Percentiles rank a stretch among this genome's conserved stretches.
These are phyloP conservation scores for Greenwoodochromis staneri DNA, from an alignment of 2,113 vertebrate genomes.

Conservation along the genomic window DNA sequence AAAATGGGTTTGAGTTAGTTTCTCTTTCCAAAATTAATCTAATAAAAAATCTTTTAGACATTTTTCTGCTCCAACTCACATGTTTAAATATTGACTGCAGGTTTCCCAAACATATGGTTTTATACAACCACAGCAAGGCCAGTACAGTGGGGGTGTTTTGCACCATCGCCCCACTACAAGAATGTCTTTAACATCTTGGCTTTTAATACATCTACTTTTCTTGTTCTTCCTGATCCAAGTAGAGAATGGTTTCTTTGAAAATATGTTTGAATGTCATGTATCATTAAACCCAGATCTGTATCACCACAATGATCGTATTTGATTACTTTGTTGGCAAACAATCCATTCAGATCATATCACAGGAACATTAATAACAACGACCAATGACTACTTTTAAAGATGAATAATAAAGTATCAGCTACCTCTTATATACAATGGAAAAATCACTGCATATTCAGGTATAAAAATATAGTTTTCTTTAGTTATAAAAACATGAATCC, in stretches of 20 bases:
- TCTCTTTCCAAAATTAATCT: fast-evolving
- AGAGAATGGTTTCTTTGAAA: neutral
- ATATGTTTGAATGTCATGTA: neutral
- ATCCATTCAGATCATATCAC: neutral
- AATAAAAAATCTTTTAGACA: neutral
- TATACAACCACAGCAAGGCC: neutral
- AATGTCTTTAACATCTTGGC: neutral
- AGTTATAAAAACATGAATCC: neutral
- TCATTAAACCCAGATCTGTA: neutral
- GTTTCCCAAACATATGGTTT: neutral
- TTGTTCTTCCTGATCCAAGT: neutral
- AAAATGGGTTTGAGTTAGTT: neutral
- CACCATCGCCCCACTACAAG: neutral
- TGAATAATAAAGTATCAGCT: neutral
- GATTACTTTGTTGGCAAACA: neutral
- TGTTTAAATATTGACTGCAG: neutral
- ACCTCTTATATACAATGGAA: neutral
- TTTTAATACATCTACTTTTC: neutral
- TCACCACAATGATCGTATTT: neutral
- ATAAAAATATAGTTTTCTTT: neutral
- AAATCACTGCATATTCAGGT: neutral
- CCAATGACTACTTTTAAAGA: neutral
- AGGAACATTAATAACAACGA: fast-evolving
- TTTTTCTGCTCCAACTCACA: neutral
- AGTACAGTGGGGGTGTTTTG: neutral